Evolutionary conservation across 2,113 vertebrate species (phyloP).

Genomic region (Scalopus aquaticus): DNA sequence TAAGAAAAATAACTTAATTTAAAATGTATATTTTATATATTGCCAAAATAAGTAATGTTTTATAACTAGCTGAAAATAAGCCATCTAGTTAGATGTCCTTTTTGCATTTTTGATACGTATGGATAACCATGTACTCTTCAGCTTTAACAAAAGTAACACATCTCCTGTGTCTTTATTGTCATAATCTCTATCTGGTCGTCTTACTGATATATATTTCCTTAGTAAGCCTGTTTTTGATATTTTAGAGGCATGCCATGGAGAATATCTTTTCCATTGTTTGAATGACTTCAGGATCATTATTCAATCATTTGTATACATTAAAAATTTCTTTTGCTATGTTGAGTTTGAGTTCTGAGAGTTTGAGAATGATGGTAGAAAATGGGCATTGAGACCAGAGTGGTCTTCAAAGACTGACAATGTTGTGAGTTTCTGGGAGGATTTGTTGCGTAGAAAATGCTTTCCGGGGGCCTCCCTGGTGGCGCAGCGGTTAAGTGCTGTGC

Average conservation of each 20-base stretch:
- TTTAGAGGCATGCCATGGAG: not conserved
- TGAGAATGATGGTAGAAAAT: not conserved
- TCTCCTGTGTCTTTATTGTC: not conserved
- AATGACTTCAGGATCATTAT: not conserved
- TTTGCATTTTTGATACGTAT: not conserved
- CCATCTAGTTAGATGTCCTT: not conserved
- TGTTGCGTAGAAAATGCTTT: not conserved
- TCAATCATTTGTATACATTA: not conserved
- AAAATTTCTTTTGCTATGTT: not conserved
- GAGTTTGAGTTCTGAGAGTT: not conserved
- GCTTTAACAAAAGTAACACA: not conserved
- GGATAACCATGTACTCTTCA: not conserved
- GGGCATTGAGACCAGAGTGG: rapidly evolving
- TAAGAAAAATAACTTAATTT: not conserved
- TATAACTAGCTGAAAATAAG: not conserved
- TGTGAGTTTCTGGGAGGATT: not conserved
- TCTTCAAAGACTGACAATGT: not conserved
- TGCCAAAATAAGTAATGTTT: not conserved
- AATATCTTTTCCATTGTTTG: not conserved
- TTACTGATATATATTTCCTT: not conserved
- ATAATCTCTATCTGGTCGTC: not conserved
- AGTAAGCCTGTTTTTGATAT: not conserved
- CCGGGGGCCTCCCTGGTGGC: too few species aligned
- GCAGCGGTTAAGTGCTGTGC: too few species aligned
- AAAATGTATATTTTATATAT: not conserved